Base-by-base conservation (phyloP, 2,113 vertebrate genomes). In the Elanoides forficatus region DNA sequence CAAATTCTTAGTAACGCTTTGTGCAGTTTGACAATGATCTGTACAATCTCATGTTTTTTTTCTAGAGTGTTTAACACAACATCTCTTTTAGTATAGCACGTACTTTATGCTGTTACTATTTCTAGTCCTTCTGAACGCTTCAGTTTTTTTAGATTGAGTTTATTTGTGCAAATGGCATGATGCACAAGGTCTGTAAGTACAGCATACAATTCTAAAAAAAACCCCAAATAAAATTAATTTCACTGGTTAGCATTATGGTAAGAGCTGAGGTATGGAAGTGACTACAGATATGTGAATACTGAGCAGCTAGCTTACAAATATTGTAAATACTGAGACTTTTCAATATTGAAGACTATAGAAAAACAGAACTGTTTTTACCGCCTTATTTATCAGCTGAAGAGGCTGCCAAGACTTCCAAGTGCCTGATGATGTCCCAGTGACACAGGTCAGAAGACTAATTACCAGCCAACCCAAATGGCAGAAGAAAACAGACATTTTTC, bases 401-500 rank as follows among this genome's bases (percentile, higher is more conserved):
- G 10, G 5, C 42, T 92, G n/a, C 25, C 81, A 82, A 71, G 29
- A 55, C 13, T 86, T 93, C 20, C 32, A 50, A 50, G 22, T 43
- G 27, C 34, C 19, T 91, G 43, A 68, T 81, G 53, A 83, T 80
- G 12, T 70, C 40, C 29, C 71, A 90, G 40, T 53, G 59, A 78
- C 67, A 88, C 15, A n/a, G 23, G 11, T 86, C 59, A 90, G 75
- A 93, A 93, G 38, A 73, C 17, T 83, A 93, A 86, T 78, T 78
- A 81, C 14, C 29, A 86, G n/a, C 25, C 42, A 74, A 26, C 7
- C 3, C 48, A 83, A 86, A 52, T 36, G n/a, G 50, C 18, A 92
- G 74, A 82, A 73, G 32, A 81, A 90, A 78, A 50, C 5, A 75
- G 38, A 83, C 3, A 48, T 56, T 96, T 50, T 93, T 78, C 32